phyloP scores from a whole-genome alignment of 2,113 vertebrate species.

The Rhea americana region DNA sequence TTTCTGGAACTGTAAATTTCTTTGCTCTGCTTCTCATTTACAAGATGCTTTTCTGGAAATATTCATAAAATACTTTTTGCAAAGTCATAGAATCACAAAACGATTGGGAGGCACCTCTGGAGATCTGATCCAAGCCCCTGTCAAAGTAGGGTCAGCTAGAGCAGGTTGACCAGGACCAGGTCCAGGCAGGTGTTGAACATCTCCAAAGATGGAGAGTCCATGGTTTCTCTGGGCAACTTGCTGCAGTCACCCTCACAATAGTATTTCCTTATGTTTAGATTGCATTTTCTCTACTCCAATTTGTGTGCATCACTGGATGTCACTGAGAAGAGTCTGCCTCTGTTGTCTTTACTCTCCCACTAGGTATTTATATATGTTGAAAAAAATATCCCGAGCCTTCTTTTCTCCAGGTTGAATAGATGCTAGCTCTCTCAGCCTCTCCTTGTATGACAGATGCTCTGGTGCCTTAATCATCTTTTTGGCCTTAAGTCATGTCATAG shows the following conservation, averaged over 20 bases:
- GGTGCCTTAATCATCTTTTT: background rate
- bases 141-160: background rate
- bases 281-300: background rate
- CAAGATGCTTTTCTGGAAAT: background rate
- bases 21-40: background rate
- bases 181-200: background rate
- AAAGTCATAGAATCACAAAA: background rate
- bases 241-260: background rate
- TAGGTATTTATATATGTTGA: background rate
- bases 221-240: background rate
- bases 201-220: background rate
- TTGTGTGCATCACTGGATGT: background rate
- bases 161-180: accelerated
- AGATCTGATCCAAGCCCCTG: background rate
- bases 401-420: background rate
- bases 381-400: background rate
- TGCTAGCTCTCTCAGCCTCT: background rate
- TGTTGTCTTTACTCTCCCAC: background rate
- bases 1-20: background rate
- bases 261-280: background rate
- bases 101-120: background rate
- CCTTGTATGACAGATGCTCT: background rate
- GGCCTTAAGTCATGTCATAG: background rate
- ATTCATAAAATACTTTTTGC: background rate
- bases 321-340: background rate